Base-by-base conservation (phyloP, 2,888 invertebrate genomes). In the Drosophila incognita region DNA sequence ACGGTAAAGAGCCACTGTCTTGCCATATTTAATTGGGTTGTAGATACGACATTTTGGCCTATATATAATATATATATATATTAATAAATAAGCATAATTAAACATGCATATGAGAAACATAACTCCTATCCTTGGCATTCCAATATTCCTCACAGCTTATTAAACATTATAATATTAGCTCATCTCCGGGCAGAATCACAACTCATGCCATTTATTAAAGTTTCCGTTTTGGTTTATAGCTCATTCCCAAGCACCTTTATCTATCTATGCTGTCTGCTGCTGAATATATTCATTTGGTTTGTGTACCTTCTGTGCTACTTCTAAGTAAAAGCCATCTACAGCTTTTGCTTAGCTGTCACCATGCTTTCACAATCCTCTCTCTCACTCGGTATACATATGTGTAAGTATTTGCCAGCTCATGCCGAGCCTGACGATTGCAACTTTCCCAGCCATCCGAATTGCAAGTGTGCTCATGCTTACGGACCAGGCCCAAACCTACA, bases 381-480 rank as follows among this genome's bases (percentile, higher is more conserved):
- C 18, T 27, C 27, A 27, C 8, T 27, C 15, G 3, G 15, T 18
- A 48, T 18, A 31, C 15, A 18, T 15, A 59, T 21, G 21, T 11
- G 46, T 59, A 51, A 35, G 27, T 70, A 71, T 79, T 58, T 78
- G 79, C 75, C 61, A 65, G 66, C 79, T 78, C 79, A 78, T 77
- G 79, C 66, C 59, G 35, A n/a, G 27, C 63, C 63, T 38, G 48
- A 49, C 46, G 33, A 59, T 52, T 46, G 63, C 66, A 67, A 46
- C 58, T 79, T 78, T 78, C 79, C 77, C 79, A 78, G 77, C 68
- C 15, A 56, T n/a, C 29, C 4, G 42, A 53, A 77, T 77, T 70
- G 57, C 74, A 48, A 56, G 40, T 35, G 54, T 48, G 57, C 38
- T 60, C 31, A 21, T 21, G 35, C 46, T 35, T 29, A 10, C 18